A percentile compares a stretch with the other conserved stretches of the same genome.
Evolutionary conservation across 2,797 vertebrate species (phyloP).

Genomic region (Bradypus variegatus): DNA sequence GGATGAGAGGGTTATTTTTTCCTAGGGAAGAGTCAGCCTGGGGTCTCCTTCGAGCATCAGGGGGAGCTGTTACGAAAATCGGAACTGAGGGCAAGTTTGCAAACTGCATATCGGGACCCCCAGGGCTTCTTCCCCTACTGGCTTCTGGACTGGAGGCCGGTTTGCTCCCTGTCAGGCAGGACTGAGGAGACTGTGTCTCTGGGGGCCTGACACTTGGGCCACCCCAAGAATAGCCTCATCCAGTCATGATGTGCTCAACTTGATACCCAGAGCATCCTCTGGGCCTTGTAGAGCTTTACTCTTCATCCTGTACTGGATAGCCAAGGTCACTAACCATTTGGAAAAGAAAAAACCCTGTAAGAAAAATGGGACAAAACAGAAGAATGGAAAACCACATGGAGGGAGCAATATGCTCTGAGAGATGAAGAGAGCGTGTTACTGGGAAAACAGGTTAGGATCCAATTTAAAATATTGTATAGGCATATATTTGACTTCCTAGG

Average conservation of each 20-base stretch:
- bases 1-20: not conserved
- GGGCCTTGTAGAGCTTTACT: not conserved
- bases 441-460: not conserved
- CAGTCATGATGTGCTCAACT: not conserved
- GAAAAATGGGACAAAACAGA: not conserved
- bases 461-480: not conserved
- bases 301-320: not conserved
- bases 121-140: not conserved
- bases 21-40: not conserved
- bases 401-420: not conserved
- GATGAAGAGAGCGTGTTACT: not conserved
- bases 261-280: not conserved
- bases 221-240: not conserved
- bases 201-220: not conserved
- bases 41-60: not conserved
- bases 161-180: not conserved
- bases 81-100: not conserved
- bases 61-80: not conserved
- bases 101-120: not conserved
- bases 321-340: not conserved
- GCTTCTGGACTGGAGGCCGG: not conserved
- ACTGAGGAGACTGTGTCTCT: not conserved
- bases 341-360: not conserved
- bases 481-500: not conserved
- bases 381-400: not conserved